These are phyloP conservation scores for Bombus ignitus DNA, from an alignment of 1,140 invertebrate species.

Conservation along the genomic window DNA sequence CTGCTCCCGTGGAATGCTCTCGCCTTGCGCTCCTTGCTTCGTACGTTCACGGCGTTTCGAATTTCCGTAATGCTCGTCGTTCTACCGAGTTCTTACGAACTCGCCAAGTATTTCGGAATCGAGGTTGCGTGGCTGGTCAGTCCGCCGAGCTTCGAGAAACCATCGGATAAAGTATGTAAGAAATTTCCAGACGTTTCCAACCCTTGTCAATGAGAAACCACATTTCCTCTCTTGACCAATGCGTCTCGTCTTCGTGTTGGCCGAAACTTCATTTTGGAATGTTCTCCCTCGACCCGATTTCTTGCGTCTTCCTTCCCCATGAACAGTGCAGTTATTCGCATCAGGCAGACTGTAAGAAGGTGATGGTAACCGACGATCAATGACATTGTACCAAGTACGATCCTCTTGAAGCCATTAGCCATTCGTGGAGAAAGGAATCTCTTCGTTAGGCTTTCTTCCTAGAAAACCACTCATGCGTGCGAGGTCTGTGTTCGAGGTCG, in stretches of 20 bases:
- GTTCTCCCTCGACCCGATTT: background rate
- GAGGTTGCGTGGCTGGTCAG: slow-evolving; percentile 1
- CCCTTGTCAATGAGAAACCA: too few species aligned
- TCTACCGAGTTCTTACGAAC: slow-evolving; percentile 31
- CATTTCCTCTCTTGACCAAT: too few species aligned
- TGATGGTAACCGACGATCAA: slow-evolving; percentile 36
- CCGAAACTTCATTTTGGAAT: background rate
- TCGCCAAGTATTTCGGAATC: slow-evolving; percentile 36
- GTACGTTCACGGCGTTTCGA: slow-evolving; percentile 33
- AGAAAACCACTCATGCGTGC: background rate
- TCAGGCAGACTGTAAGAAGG: background rate
- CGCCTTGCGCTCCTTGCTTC: background rate
- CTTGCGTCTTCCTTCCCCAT: too few species aligned
- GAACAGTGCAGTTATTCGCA: background rate
- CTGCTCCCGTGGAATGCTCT: slow-evolving; percentile 13
- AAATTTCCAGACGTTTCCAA: background rate
- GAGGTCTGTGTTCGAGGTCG: background rate
- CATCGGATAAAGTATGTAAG: background rate
- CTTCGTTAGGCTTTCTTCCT: background rate
- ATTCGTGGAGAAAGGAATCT: slow-evolving; percentile 32
- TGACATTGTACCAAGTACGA: slow-evolving; percentile 9
- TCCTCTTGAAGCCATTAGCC: slow-evolving; percentile 54
- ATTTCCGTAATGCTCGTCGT: slow-evolving; percentile 20
- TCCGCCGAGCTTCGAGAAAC: background rate
- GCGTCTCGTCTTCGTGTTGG: background rate